Conservation (phyloP, 2,797 vertebrate genomes). For the Eremophila alpestris region DNA sequence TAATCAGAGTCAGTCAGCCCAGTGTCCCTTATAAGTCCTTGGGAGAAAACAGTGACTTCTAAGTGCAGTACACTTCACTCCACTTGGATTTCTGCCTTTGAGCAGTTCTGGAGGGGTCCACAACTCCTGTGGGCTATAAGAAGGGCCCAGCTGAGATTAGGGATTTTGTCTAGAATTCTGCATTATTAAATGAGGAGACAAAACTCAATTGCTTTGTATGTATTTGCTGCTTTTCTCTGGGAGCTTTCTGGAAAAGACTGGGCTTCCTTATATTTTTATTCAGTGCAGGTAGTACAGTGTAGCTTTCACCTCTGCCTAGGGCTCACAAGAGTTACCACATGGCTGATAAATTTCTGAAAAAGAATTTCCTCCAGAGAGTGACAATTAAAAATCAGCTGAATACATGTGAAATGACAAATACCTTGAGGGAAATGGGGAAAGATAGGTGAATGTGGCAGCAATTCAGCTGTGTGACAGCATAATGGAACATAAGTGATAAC, state of each 20-base stretch:
- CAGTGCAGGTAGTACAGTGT: fast-evolving
- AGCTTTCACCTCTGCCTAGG: not conserved
- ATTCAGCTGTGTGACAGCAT: not conserved
- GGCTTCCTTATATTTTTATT: not conserved
- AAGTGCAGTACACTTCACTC: not conserved
- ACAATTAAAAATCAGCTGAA: not conserved
- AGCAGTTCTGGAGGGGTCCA: not conserved
- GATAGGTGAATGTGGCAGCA: not conserved
- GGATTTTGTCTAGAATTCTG: not conserved
- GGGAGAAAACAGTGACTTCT: not conserved
- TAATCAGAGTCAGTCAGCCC: not conserved
- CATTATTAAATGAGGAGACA: not conserved
- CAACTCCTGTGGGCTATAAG: not conserved
- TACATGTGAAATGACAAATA: not conserved
- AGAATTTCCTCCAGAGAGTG: not conserved
- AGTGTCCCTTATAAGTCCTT: not conserved
- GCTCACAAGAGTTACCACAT: not conserved
- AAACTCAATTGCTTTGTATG: not conserved
- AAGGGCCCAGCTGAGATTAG: not conserved
- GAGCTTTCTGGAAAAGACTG: not conserved
- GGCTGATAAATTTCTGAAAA: not conserved
- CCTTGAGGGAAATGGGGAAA: not conserved
- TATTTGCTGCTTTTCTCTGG: not conserved
- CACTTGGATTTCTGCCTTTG: not conserved
- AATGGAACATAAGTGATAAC: not conserved